Base-by-base conservation (phyloP, 1,140 invertebrate species). In the Aphelinus certus region DNA sequence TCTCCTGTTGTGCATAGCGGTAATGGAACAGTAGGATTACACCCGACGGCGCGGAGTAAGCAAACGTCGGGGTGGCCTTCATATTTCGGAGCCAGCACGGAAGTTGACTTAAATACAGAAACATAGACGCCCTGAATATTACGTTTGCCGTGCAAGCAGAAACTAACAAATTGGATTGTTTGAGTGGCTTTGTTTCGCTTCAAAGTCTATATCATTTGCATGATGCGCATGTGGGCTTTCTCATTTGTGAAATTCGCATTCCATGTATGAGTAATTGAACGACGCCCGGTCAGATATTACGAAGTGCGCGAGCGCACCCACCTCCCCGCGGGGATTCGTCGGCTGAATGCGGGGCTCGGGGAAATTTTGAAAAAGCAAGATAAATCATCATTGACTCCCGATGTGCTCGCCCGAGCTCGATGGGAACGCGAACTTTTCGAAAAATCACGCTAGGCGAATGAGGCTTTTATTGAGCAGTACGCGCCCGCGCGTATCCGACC, bases 101-200 rank as follows among this genome's bases (percentile, higher is more conserved):
- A 43, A 68, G 56, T 68, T 68, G 66, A 68, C 53, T 68, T 68
- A 68, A 68, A 68, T 47, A 57, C 56, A 58, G 66, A 68, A 68
- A 71, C 49, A 56, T 64, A 45, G 60, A 58, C 10, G 51, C 10
- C 10, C 3, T 46, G 5, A 65, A 57, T 65, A 49, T 65, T 48
- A 48, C 47, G 3, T 43, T 63, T 55, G 49, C 49, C 7, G n/a
- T 7, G 42, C 10, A 72, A 72, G 46, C 56, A 73, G 63, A 73
- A 73, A 66, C 63, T 66, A 73, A 73, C 66, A 66, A 73, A 66
- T 66, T 66, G 53, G 71, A 66, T 73, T 66, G 55, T 66, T 58
- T 45, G 63, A 65, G 62, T 7, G 26, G 63, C 56, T 66, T 73
- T 73, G 71, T 60, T 49, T 43, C 6, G 51, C 42, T 60, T 42